Evolutionary conservation across 2,113 vertebrate genomes (phyloP).

Genomic region (Emydura subglobosa): DNA sequence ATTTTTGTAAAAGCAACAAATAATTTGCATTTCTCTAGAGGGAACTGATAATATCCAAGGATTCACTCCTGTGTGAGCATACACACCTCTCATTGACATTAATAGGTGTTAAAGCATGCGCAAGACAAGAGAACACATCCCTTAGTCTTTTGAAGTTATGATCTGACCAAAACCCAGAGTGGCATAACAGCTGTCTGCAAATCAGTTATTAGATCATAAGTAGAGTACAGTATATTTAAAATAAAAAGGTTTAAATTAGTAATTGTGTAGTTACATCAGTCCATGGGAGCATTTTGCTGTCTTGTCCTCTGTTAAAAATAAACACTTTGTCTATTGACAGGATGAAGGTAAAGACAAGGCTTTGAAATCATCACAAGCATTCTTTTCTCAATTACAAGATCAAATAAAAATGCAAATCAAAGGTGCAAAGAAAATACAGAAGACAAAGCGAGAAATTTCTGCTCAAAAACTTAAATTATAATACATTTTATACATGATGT

Average conservation of each 20-base stretch:
- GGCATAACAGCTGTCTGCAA: background rate
- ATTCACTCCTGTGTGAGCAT: background rate
- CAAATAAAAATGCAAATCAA: conserved; percentile 95
- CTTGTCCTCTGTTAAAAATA: background rate
- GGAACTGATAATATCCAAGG: background rate
- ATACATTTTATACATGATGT: conserved; percentile 11
- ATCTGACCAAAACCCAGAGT: background rate
- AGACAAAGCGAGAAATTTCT: conserved; percentile 85
- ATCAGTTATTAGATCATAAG: background rate
- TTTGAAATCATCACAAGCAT: conserved; percentile 92
- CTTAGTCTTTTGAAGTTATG: background rate
- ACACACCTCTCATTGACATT: background rate
- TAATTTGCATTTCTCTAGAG: fast-evolving
- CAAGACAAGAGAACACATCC: background rate
- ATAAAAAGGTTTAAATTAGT: background rate
- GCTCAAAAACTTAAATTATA: conserved; percentile 93
- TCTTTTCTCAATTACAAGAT: conserved; percentile 97
- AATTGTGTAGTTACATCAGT: background rate
- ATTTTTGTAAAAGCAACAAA: background rate
- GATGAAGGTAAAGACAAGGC: conserved; percentile 95
- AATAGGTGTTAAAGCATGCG: background rate
- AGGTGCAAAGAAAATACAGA: conserved; percentile 80
- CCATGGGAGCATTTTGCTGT: background rate
- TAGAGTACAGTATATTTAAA: background rate
- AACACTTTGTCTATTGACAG: conserved; percentile 72